Evolutionary conservation across 2,888 invertebrate species (phyloP).

Genomic region (Lithophane socia): DNA sequence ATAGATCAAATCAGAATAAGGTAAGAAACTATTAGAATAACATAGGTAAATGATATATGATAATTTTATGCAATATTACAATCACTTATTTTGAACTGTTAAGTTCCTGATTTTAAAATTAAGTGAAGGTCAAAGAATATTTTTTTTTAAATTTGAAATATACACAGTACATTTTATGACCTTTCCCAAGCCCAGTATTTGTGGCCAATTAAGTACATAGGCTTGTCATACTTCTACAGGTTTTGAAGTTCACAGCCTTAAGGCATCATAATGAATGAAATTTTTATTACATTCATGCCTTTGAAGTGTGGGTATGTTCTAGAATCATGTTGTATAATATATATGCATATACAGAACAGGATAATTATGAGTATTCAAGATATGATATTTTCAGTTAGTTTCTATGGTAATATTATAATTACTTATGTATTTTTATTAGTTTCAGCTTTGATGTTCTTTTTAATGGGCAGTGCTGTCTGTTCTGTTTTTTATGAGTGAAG

Average conservation of each 20-base stretch:
- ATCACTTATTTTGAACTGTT: neutral
- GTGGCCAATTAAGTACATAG: neutral
- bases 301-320: neutral
- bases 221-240: neutral
- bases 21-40: neutral
- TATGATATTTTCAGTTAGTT: too few species aligned
- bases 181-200: neutral
- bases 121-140: neutral
- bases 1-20: neutral
- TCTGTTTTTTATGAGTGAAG: neutral
- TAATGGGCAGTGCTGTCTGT: neutral
- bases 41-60: neutral
- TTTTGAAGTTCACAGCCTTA: conserved; percentile 7
- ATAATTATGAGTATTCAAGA: neutral
- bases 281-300: conserved; percentile 6
- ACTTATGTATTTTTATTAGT: neutral
- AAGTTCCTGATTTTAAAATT: neutral
- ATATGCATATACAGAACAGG: neutral
- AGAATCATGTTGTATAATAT: too few species aligned
- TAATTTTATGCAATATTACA: neutral
- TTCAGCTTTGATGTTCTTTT: neutral
- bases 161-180: neutral
- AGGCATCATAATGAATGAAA: conserved; percentile 4
- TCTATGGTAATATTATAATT: too few species aligned
- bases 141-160: too few species aligned